phyloP scores from a whole-genome alignment of 2,888 invertebrate genomes.

The Drosophila atripex region DNA sequence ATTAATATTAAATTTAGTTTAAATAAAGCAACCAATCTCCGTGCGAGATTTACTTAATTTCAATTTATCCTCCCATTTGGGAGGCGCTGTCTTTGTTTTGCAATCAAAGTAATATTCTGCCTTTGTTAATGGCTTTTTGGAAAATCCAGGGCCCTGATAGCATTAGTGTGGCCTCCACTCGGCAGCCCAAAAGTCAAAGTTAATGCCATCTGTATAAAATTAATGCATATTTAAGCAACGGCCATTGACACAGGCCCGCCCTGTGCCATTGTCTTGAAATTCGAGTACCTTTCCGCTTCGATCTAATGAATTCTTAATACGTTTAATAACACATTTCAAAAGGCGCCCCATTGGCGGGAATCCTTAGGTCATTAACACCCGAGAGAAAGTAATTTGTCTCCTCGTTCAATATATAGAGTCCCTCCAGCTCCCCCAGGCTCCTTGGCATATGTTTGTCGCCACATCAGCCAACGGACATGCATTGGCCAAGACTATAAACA shows the following conservation, averaged over 20 bases:
- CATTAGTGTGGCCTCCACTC: constrained; percentile 11
- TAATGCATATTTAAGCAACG: constrained; percentile 70
- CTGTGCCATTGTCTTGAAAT: constrained; percentile 3
- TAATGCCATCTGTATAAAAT: constrained; percentile 58
- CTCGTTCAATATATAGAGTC: constrained; percentile 17
- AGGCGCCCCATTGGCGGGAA: constrained; percentile 11
- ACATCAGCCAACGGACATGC: constrained; percentile 52
- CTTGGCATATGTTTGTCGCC: constrained; percentile 27
- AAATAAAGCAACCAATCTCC: background rate
- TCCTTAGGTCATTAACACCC: constrained; percentile 40
- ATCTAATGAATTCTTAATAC: constrained; percentile 74
- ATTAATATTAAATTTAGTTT: background rate
- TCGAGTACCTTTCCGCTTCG: constrained; percentile 11
- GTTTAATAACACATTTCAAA: constrained; percentile 60
- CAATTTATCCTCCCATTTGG: background rate
- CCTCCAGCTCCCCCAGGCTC: background rate
- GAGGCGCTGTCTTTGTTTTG: constrained; percentile 12
- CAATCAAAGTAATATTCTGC: constrained; percentile 33
- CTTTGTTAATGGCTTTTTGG: constrained; percentile 34
- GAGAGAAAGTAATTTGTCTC: constrained; percentile 41
- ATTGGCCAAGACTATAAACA: constrained; percentile 59
- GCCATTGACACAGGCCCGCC: constrained; percentile 32
- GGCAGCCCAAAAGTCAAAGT: constrained; percentile 24
- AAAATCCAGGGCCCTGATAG: constrained; percentile 20
- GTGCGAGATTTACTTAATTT: constrained; percentile 15